Base-by-base conservation (phyloP, 2,888 invertebrate species). In the Loripinus fragilis region DNA sequence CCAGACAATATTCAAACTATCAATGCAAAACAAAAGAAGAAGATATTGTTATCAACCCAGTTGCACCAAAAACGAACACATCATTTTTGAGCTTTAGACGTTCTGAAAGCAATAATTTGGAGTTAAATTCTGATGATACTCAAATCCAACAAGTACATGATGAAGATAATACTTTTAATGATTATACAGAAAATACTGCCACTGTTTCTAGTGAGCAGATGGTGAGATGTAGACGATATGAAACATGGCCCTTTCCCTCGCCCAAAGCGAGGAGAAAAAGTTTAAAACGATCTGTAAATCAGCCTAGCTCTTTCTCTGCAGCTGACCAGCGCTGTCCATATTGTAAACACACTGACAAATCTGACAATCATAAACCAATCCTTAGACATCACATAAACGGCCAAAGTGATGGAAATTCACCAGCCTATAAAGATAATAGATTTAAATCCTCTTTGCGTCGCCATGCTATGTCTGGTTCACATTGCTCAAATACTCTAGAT, bases 361-460 rank as follows among this genome's bases (percentile, higher is more conserved):
- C 12, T 17, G 17, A 20, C 20, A 33, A 10, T 17, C 23, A 60
- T 60, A 33, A 25, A 5, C 8, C 28, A 10, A 17, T 7, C 33
- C 25, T 20, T 23, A 20, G 30, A 25, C 25, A 28, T 28, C 3
- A 17, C 23, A 5, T 10, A 60, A 5, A 30, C 30, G 28, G 17
- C 2, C 2, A 17, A 60, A 5, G 25, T 8, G 5, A 60, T 1
- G 60, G 33, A 60, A 33, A 12, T 30, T 15, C 33, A 60, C 60
- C 30, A 2, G 28, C 20, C 7, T 60, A 28, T 41, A 87, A 87
- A 78, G 89, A 91, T 81, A 91, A 91, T 73, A 80, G 90, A 28
- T 83, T 91, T 1, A 91, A 91, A 75, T 90, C 89, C 0, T 88
- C 86, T 12, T 72, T 90, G n/a, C 85, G 91, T 2, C 72, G 86